A percentile compares a stretch with the other conserved stretches of the same genome.
Evolutionary conservation across 2,113 vertebrate genomes (phyloP).

Genomic region (Microcebus tavaratra): DNA sequence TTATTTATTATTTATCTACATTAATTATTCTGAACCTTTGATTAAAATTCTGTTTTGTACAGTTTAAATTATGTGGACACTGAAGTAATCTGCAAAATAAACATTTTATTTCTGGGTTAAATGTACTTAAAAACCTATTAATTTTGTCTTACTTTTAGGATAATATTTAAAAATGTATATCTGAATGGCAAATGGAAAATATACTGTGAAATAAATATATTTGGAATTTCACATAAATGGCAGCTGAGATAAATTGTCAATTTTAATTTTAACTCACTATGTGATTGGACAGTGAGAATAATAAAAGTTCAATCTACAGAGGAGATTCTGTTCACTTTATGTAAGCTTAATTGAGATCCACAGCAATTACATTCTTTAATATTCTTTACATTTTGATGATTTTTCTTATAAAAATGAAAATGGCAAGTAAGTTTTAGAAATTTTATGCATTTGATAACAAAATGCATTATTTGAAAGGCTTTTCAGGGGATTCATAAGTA

Average conservation of each 20-base stretch:
- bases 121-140: neutral
- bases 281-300: neutral
- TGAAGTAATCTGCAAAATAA: neutral
- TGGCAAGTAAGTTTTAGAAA: neutral
- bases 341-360: neutral
- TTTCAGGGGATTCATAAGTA: neutral
- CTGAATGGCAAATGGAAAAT: neutral
- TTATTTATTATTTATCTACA: neutral
- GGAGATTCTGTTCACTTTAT: neutral
- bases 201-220: neutral
- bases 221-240: neutral
- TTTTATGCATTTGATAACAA: neutral
- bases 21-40: neutral
- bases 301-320: neutral
- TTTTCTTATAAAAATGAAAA: neutral
- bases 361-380: neutral
- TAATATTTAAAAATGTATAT: neutral
- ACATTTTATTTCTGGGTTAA: neutral
- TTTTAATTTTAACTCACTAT: neutral
- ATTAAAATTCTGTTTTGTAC: neutral
- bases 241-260: neutral
- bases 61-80: neutral
- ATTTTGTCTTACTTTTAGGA: neutral
- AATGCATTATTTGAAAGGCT: slow-evolving; percentile 3
- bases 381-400: neutral